phyloP scores from a whole-genome alignment of 2,797 vertebrate genomes.

The Harpagifer antarcticus region DNA sequence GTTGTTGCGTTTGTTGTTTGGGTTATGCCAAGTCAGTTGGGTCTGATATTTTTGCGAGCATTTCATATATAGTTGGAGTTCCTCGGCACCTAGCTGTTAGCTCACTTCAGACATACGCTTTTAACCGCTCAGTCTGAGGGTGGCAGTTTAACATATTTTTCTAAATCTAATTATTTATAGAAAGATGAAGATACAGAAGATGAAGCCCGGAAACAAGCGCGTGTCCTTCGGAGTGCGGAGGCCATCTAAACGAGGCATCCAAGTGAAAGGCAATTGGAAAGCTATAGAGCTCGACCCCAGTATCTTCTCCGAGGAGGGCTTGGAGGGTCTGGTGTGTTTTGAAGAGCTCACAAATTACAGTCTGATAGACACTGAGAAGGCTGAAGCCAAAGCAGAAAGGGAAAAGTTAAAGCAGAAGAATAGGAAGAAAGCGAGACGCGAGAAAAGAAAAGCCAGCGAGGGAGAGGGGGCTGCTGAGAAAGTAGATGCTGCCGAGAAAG shows the following conservation, averaged over 20 bases:
- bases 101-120: neutral
- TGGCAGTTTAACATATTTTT: neutral
- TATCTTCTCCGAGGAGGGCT: conserved; percentile 89
- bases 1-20: neutral
- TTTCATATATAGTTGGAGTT: fast-evolving
- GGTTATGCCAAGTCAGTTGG: fast-evolving
- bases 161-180: conserved; percentile 6
- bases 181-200: conserved; percentile 84
- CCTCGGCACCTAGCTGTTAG: neutral
- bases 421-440: conserved; percentile 46
- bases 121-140: neutral
- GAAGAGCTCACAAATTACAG: conserved; percentile 94
- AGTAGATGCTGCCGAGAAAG: conserved; percentile 9
- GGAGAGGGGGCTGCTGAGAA: conserved; percentile 48
- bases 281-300: conserved; percentile 89
- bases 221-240: conserved; percentile 29
- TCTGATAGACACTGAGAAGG: conserved; percentile 84
- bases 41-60: fast-evolving
- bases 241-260: conserved; percentile 82
- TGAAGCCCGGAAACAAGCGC: conserved; percentile 51
- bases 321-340: conserved; percentile 92
- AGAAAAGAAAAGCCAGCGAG: conserved; percentile 68
- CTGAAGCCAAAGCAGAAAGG: conserved; percentile 33
- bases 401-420: conserved; percentile 52
- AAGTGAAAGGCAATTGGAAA: conserved; percentile 91